phyloP scores from a whole-genome alignment of 1,140 invertebrate species.

The Mya arenaria region DNA sequence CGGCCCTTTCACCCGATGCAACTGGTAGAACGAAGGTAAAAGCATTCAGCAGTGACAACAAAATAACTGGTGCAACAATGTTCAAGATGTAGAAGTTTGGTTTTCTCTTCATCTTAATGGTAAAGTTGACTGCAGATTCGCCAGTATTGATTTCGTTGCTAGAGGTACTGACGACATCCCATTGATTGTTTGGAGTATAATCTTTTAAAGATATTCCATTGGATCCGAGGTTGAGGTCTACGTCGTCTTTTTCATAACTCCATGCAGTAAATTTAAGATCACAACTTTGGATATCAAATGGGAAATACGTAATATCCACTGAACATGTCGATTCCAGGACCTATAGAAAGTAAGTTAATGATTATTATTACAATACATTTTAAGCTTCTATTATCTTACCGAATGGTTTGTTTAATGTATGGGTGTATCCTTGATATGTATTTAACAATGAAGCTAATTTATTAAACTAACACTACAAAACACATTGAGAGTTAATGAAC shows the following conservation, averaged over 20 bases:
- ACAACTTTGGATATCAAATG: slow-evolving; percentile 88
- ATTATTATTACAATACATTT: neutral
- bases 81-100: slow-evolving; percentile 52
- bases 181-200: neutral
- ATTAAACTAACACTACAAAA: neutral
- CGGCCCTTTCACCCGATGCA: slow-evolving; percentile 58
- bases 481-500: neutral
- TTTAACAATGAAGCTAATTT: neutral
- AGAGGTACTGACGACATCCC: neutral
- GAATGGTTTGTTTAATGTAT: neutral
- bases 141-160: neutral
- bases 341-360: too few species aligned
- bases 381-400: neutral
- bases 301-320: slow-evolving; percentile 90
- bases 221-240: slow-evolving; percentile 69
- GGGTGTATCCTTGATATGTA: too few species aligned
- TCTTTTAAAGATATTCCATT: neutral
- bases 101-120: slow-evolving; percentile 51
- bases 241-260: slow-evolving; percentile 63
- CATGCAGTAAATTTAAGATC: slow-evolving; percentile 78
- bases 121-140: slow-evolving; percentile 51
- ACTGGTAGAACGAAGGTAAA: slow-evolving; percentile 59
- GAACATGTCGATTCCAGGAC: slow-evolving; percentile 99
- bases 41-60: slow-evolving; percentile 58
- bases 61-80: slow-evolving; percentile 57